Percentiles rank a stretch among this genome's conserved stretches.
Evolutionary conservation across 2,888 invertebrate species (phyloP).

Genomic region (Hesperia comma): DNA sequence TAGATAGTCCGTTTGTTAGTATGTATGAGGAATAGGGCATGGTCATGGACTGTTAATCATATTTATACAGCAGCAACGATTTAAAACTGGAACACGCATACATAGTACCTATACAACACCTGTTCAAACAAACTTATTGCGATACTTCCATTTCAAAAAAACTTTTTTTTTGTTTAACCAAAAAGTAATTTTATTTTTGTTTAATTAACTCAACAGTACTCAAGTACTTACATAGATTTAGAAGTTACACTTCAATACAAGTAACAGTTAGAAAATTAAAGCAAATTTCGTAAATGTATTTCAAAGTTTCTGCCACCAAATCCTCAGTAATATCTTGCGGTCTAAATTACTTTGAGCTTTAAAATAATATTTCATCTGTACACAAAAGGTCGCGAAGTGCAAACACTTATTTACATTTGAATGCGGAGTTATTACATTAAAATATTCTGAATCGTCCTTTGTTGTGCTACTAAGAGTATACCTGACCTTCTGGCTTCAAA

Average conservation of each 20-base stretch:
- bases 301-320: slow-evolving; percentile 7
- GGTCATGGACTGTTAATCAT: too few relatives aligned
- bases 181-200: not conserved
- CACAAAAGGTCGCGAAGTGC: slow-evolving; percentile 36
- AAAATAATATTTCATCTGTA: slow-evolving; percentile 33
- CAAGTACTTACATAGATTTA: not conserved
- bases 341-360: slow-evolving; percentile 31
- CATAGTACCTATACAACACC: too few relatives aligned
- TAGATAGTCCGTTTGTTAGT: too few relatives aligned
- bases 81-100: too few relatives aligned
- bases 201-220: not conserved
- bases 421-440: slow-evolving; percentile 33
- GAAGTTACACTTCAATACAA: not conserved
- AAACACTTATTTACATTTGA: slow-evolving; percentile 36
- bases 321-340: slow-evolving; percentile 34
- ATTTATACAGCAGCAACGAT: too few relatives aligned
- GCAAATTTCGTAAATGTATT: slow-evolving; percentile 6
- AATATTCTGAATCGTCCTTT: slow-evolving; percentile 34
- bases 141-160: too few relatives aligned
- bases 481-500: slow-evolving; percentile 17
- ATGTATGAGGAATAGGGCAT: too few relatives aligned
- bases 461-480: slow-evolving; percentile 18
- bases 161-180: not conserved
- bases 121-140: too few relatives aligned
- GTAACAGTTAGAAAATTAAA: not conserved